A percentile compares a stretch with the other conserved stretches of the same genome.
Conservation (phyloP, 2,888 invertebrate species). For the Chydorus sphaericus region DNA sequence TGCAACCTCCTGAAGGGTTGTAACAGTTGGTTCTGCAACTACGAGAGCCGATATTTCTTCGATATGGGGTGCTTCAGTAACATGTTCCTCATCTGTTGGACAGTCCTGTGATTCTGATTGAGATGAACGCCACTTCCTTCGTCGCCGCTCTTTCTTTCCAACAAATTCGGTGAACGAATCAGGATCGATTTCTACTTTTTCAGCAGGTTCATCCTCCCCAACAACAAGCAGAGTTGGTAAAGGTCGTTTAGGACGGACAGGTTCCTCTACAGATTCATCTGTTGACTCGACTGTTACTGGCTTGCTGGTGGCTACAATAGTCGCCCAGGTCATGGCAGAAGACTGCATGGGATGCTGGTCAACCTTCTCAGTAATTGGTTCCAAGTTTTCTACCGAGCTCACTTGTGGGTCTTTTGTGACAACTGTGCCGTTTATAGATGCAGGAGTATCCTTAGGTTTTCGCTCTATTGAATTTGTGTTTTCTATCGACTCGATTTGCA, state of each 20-base stretch:
- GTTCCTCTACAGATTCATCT: slow-evolving; percentile 1
- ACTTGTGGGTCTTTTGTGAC: background rate
- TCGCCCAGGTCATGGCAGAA: slow-evolving; percentile 4
- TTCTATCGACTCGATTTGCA: no score
- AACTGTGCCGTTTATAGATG: background rate
- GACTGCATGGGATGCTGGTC: background rate
- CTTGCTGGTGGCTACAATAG: slow-evolving; percentile 6
- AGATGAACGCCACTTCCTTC: slow-evolving; percentile 29
- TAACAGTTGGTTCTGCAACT: background rate
- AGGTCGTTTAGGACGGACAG: background rate
- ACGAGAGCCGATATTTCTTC: slow-evolving; percentile 11
- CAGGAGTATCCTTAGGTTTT: background rate
- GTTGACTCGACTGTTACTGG: background rate
- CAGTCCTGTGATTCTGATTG: slow-evolving; percentile 17
- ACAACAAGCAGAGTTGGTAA: slow-evolving; percentile 11
- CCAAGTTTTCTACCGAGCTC: background rate
- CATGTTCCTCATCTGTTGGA: slow-evolving; percentile 1
- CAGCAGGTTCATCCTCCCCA: slow-evolving; percentile 21
- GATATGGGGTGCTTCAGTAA: background rate
- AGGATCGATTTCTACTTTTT: slow-evolving; percentile 27
- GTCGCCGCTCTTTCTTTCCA: slow-evolving; percentile 32
- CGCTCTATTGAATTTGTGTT: background rate
- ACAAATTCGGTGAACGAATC: slow-evolving; percentile 37
- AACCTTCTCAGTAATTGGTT: background rate
- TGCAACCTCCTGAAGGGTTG: no score